phyloP scores from a whole-genome alignment of 1,140 invertebrate genomes.

The Macrotrachela quadricornifera region DNA sequence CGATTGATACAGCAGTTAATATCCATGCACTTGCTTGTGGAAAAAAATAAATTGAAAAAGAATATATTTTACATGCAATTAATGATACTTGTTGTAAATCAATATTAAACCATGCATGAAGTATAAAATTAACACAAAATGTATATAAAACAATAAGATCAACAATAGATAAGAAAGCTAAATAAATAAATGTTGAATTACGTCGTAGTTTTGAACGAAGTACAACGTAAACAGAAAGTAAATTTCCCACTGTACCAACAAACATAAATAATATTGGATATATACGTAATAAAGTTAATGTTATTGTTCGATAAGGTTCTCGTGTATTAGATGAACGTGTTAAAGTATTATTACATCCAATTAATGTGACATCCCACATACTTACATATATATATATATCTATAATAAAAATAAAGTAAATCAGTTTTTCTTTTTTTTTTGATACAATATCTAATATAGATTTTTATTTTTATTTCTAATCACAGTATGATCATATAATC shows the following conservation, averaged over 20 bases:
- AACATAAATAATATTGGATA: too few species aligned
- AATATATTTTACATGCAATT: slow-evolving; percentile 1
- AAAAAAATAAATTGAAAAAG: slow-evolving; percentile 9
- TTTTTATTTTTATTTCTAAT: too few species aligned
- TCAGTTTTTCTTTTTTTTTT: too few species aligned
- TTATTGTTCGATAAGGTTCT: too few species aligned
- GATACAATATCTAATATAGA: too few species aligned
- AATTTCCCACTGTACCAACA: slow-evolving; percentile 2
- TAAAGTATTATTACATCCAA: too few species aligned
- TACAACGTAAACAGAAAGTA: slow-evolving; percentile 1
- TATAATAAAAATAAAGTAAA: too few species aligned
- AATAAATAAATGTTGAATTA: slow-evolving; percentile 6
- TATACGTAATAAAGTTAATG: too few species aligned
- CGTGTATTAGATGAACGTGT: too few species aligned
- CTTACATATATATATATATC: too few species aligned
- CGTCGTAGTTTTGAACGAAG: not conserved
- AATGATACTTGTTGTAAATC: not conserved
- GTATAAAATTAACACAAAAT: slow-evolving; percentile 5
- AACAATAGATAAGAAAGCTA: slow-evolving; percentile 6
- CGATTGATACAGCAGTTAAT: slow-evolving; percentile 1
- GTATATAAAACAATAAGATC: slow-evolving; percentile 2
- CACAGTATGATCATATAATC: too few species aligned
- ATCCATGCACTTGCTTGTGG: slow-evolving; percentile 6
- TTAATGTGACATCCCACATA: too few species aligned
- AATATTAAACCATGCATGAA: not conserved